A percentile compares a stretch with the other conserved stretches of the same genome.
Conservation (phyloP, 23 tunicate genomes). For the Ascidia mentula region DNA sequence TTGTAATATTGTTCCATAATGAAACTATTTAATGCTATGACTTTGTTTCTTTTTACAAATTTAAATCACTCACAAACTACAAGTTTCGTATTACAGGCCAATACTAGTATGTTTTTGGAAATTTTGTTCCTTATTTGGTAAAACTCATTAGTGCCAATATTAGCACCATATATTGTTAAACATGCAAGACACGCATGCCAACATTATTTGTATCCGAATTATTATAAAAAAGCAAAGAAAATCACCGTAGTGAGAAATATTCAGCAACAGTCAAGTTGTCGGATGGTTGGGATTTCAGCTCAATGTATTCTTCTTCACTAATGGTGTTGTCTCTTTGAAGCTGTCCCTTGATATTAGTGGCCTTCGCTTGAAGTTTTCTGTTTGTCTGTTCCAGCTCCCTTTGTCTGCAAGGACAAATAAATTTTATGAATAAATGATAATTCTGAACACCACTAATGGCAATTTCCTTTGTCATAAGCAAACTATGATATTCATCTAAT, state of each 20-base stretch:
- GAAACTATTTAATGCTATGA: too few relatives aligned
- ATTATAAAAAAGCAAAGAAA: not conserved
- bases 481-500: not conserved
- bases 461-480: not conserved
- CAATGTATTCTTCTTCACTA: constrained; percentile 65
- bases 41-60: too few relatives aligned
- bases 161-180: too few relatives aligned
- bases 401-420: constrained; percentile 38
- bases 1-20: too few relatives aligned
- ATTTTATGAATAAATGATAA: not conserved
- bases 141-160: too few relatives aligned
- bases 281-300: constrained; percentile 56
- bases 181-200: too few relatives aligned
- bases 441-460: not conserved
- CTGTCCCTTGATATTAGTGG: constrained; percentile 55
- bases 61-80: too few relatives aligned
- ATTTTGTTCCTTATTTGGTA: too few relatives aligned
- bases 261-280: constrained; percentile 65
- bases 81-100: too few relatives aligned
- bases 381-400: constrained; percentile 78
- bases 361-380: constrained; percentile 61
- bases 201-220: too few relatives aligned
- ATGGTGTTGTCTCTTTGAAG: constrained; percentile 59
- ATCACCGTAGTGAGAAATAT: constrained; percentile 73
- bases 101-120: too few relatives aligned